Conservation (phyloP, 2,888 invertebrate genomes). For the Lasioglossum oenotherae region DNA sequence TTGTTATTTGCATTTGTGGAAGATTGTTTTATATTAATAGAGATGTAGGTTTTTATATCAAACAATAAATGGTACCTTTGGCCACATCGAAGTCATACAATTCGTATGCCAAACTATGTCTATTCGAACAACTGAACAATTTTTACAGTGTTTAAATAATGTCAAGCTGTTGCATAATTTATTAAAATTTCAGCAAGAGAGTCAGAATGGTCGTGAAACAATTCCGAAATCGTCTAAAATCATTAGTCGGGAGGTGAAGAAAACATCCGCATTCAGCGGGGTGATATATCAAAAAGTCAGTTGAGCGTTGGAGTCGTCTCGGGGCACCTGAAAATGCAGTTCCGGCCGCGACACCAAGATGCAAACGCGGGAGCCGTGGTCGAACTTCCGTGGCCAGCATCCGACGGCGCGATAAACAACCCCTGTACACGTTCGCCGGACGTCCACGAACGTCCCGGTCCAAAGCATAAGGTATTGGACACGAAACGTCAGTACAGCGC, state of each 20-base stretch:
- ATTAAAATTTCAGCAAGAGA: background rate
- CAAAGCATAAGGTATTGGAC: constrained; percentile 60
- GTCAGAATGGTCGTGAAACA: background rate
- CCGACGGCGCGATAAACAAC: constrained; percentile 36
- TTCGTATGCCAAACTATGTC: too few relatives aligned
- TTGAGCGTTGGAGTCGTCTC: background rate
- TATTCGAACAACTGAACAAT: background rate
- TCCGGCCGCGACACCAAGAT: constrained; percentile 19
- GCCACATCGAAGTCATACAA: too few relatives aligned
- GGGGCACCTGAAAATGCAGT: background rate
- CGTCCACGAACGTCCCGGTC: constrained; percentile 41
- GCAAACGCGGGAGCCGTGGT: background rate
- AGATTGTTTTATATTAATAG: background rate
- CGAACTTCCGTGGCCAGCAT: constrained; percentile 3
- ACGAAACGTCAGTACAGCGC: constrained; percentile 51
- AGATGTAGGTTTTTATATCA: too few relatives aligned
- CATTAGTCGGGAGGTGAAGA: background rate
- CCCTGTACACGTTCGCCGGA: constrained; percentile 16
- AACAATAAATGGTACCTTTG: too few relatives aligned
- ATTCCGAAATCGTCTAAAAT: background rate
- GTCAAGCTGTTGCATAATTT: background rate
- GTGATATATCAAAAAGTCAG: background rate
- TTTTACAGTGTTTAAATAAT: background rate
- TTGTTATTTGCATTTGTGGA: background rate
- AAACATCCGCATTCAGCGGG: background rate